Evolutionary conservation across 2,888 invertebrate species (phyloP).

Genomic region (Trilocha varians): DNA sequence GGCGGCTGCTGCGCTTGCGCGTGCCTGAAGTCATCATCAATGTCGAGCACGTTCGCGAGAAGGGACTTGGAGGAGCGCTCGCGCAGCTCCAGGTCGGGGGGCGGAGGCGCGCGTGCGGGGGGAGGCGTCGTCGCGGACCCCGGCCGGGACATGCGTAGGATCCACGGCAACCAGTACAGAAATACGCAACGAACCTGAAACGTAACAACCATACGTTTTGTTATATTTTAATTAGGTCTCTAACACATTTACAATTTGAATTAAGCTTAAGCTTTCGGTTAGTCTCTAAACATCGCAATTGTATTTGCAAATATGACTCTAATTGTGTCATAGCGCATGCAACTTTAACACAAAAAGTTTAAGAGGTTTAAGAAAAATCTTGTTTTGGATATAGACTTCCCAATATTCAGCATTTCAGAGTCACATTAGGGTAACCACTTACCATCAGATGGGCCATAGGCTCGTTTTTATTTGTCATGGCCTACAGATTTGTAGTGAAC

Average conservation of each 20-base stretch:
- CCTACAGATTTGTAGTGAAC: no score
- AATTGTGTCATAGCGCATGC: no score
- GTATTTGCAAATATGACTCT: no score
- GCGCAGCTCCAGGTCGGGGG: conserved; percentile 89
- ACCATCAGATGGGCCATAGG: no score
- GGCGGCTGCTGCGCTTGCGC: conserved; percentile 81
- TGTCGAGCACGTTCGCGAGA: conserved; percentile 96
- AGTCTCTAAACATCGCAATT: no score
- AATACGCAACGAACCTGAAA: conserved; percentile 90
- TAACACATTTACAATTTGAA: no score
- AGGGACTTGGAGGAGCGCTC: conserved; percentile 95
- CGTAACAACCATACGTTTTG: not conserved
- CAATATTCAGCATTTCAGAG: no score
- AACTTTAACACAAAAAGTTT: not conserved
- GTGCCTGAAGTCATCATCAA: conserved; percentile 96
- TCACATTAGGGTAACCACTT: no score
- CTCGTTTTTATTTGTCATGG: no score
- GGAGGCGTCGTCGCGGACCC: conserved; percentile 75
- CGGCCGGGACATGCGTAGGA: conserved; percentile 92
- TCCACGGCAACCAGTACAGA: conserved; percentile 97
- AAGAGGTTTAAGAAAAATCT: not conserved
- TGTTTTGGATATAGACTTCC: not conserved
- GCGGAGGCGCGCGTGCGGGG: conserved; percentile 81
- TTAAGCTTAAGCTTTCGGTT: no score
- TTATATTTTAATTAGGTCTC: no score